These are phyloP conservation scores for Cordilura impudica DNA, from an alignment of 2,888 invertebrate genomes.

Conservation along the genomic window DNA sequence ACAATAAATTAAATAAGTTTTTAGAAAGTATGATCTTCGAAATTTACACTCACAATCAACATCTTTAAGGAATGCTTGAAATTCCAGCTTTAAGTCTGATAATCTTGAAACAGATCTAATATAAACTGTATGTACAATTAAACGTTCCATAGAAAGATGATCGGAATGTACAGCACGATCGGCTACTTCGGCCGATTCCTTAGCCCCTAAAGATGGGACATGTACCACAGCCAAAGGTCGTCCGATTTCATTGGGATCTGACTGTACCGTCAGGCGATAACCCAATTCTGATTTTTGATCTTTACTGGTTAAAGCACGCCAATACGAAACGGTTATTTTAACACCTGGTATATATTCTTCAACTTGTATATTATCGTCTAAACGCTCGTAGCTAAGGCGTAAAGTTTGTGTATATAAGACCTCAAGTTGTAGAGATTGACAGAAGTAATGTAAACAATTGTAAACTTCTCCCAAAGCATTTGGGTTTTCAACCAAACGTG, in stretches of 20 bases:
- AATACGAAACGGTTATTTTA: slow-evolving; percentile 94
- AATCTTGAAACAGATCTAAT: slow-evolving; percentile 92
- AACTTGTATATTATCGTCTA: slow-evolving; percentile 92
- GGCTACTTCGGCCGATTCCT: slow-evolving; percentile 81
- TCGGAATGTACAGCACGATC: slow-evolving; percentile 91
- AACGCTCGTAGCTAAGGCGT: slow-evolving; percentile 90
- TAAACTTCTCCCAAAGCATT: slow-evolving; percentile 90
- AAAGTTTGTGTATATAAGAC: slow-evolving; percentile 92
- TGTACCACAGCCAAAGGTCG: slow-evolving; percentile 86
- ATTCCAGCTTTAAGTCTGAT: slow-evolving; percentile 86
- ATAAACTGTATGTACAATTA: slow-evolving; percentile 96
- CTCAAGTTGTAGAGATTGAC: slow-evolving; percentile 96
- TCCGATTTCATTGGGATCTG: slow-evolving; percentile 88
- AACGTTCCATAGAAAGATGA: slow-evolving; percentile 95
- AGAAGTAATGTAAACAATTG: slow-evolving; percentile 92
- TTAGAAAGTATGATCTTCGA: neutral
- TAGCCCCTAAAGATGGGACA: slow-evolving; percentile 79
- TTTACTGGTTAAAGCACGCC: slow-evolving; percentile 82
- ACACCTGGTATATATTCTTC: slow-evolving; percentile 95
- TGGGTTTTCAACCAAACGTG: slow-evolving; percentile 85
- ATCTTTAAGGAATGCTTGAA: slow-evolving; percentile 80
- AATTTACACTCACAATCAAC: slow-evolving; percentile 85
- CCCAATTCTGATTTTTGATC: slow-evolving; percentile 91
- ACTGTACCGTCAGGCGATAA: slow-evolving; percentile 92
- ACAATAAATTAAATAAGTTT: slow-evolving; percentile 1